Conservation (phyloP, 2,113 vertebrate species). For the Columbina picui region DNA sequence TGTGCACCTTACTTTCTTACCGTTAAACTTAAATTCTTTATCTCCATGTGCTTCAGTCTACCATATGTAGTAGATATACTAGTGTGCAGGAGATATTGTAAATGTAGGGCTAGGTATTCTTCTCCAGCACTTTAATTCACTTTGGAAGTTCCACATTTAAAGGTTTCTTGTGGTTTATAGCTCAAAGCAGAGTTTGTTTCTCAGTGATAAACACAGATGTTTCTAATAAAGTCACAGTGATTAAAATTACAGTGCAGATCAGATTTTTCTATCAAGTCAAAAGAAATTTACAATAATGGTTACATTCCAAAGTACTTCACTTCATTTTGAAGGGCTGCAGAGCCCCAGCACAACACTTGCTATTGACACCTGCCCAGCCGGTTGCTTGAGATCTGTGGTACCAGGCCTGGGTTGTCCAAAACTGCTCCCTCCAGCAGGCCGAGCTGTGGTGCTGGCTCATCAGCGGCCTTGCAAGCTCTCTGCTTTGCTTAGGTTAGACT, state of each 20-base stretch:
- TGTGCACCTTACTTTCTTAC: not conserved
- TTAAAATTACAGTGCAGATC: not conserved
- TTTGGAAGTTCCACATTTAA: not conserved
- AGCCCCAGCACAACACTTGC: not conserved
- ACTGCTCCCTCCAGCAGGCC: not conserved
- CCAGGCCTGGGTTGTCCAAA: fast-evolving
- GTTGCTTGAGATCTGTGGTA: fast-evolving
- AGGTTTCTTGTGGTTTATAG: not conserved
- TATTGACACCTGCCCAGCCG: fast-evolving
- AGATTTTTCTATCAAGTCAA: not conserved
- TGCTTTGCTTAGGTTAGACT: not conserved
- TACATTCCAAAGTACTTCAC: not conserved
- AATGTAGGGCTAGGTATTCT: not conserved
- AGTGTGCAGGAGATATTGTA: not conserved
- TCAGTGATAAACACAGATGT: constrained; percentile 28
- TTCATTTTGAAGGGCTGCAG: not conserved
- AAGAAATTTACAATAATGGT: not conserved
- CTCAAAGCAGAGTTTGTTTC: not conserved
- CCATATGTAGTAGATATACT: not conserved
- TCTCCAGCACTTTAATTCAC: not conserved
- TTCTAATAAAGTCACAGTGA: constrained; percentile 4
- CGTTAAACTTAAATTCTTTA: not conserved
- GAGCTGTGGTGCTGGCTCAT: not conserved
- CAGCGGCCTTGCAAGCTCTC: fast-evolving
- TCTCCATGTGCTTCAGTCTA: not conserved